phyloP scores from a whole-genome alignment of 2,113 vertebrate species.

The Halcyon senegalensis region DNA sequence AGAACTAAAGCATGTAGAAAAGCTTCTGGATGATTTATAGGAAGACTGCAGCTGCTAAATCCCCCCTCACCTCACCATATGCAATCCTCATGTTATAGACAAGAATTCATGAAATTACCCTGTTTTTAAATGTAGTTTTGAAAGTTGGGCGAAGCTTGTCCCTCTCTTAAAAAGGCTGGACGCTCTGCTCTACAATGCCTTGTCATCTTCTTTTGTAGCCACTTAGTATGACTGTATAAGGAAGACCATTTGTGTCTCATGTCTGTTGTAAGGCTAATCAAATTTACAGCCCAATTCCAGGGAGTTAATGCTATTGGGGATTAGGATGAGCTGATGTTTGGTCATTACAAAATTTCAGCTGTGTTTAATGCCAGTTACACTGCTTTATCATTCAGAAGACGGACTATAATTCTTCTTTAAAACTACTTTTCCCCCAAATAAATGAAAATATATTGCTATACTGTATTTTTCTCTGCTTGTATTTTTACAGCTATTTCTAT shows the following conservation, averaged over 20 bases:
- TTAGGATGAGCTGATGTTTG: constrained; percentile 50
- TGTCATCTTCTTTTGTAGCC: constrained; percentile 34
- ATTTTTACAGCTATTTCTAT: constrained; percentile 62
- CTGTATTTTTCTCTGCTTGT: constrained; percentile 17
- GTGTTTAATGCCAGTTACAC: constrained; percentile 52
- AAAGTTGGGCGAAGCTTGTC: neutral
- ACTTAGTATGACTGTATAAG: constrained; percentile 17
- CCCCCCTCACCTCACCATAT: neutral
- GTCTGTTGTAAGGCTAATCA: constrained; percentile 45
- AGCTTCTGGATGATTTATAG: neutral
- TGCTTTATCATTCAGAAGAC: constrained; percentile 55
- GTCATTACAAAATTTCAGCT: constrained; percentile 59
- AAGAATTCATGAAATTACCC: neutral
- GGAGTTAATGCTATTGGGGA: constrained; percentile 52
- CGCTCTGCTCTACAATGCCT: neutral
- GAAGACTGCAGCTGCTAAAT: neutral
- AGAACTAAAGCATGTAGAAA: neutral
- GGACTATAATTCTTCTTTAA: constrained; percentile 55
- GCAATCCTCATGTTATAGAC: neutral
- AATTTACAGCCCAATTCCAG: constrained; percentile 45
- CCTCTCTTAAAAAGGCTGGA: neutral
- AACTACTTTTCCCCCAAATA: constrained; percentile 47
- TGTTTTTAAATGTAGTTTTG: neutral
- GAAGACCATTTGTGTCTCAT: constrained; percentile 44
- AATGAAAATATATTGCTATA: constrained; percentile 58